Conservation (phyloP, 1,140 invertebrate species). For the Drosophila mayri region DNA sequence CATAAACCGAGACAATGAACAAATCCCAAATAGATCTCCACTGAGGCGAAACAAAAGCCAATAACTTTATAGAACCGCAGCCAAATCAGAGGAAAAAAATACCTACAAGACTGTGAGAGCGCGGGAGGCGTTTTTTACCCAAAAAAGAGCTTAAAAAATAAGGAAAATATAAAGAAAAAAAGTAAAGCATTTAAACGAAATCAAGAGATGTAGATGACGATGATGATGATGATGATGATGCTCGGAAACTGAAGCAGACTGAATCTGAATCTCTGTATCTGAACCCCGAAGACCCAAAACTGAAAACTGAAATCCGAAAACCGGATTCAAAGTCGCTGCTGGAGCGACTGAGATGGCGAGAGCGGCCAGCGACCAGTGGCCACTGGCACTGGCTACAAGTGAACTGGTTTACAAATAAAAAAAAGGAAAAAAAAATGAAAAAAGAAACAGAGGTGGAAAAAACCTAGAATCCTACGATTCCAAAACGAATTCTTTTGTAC, state of each 20-base stretch:
- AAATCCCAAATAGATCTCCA: conserved; percentile 55
- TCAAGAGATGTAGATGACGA: conserved; percentile 71
- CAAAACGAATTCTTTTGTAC: conserved; percentile 2
- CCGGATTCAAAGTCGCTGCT: conserved; percentile 74
- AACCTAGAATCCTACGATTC: neutral
- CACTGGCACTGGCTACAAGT: conserved; percentile 82
- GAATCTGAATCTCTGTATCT: conserved; percentile 34
- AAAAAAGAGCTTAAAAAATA: conserved; percentile 30
- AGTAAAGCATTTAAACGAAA: conserved; percentile 78
- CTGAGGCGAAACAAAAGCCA: conserved; percentile 69
- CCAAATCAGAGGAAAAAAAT: conserved; percentile 15
- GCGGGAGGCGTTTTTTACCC: conserved; percentile 72
- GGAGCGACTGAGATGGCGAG: conserved; percentile 49
- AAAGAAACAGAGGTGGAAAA: conserved; percentile 40
- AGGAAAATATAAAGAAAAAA: conserved; percentile 34
- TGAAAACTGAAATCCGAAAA: conserved; percentile 56
- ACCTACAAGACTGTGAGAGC: conserved; percentile 63
- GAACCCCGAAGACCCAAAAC: conserved; percentile 39
- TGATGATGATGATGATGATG: conserved; percentile 61
- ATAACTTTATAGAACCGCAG: conserved; percentile 72
- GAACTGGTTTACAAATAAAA: conserved; percentile 79
- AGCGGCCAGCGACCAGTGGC: conserved; percentile 61
- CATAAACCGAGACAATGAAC: conserved; percentile 69
- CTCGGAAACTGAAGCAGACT: conserved; percentile 20
- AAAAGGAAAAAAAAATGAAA: conserved; percentile 33